phyloP scores from a whole-genome alignment of 2,113 vertebrate genomes.

The Colinus virginianus region DNA sequence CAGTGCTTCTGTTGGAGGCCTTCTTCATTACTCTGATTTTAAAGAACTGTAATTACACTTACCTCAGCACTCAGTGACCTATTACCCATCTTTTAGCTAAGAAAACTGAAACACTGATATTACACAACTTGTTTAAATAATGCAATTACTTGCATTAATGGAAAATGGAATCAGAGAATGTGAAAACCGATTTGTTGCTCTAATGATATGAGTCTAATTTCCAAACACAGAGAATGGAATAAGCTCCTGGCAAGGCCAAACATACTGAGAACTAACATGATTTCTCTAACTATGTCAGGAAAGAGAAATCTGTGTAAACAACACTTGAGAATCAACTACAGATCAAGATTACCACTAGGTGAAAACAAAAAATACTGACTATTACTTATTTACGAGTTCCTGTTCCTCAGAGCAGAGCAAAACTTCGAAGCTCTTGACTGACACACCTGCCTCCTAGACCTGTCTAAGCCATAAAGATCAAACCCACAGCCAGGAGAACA shows the following conservation, averaged over 20 bases:
- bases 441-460: not conserved
- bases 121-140: not conserved
- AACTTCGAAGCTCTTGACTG: not conserved
- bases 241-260: slow-evolving; percentile 35
- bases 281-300: not conserved
- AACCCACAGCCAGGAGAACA: not conserved
- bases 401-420: not conserved
- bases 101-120: not conserved
- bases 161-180: slow-evolving; percentile 12
- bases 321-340: not conserved
- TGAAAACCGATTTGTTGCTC: slow-evolving; percentile 49
- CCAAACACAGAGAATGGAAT: not conserved
- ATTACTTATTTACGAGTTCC: not conserved
- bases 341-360: not conserved
- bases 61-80: not conserved
- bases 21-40: not conserved
- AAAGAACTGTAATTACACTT: not conserved
- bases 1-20: not conserved
- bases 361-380: not conserved
- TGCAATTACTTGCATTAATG: not conserved
- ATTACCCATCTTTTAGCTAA: not conserved
- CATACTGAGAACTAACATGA: not conserved
- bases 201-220: not conserved
- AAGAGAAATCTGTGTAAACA: not conserved
- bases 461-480: fast-evolving